Evolutionary conservation across 2,797 vertebrate species (phyloP), one percentile per base, ranked within the genome.

Genomic region (Sebastes trivittatus): DNA sequence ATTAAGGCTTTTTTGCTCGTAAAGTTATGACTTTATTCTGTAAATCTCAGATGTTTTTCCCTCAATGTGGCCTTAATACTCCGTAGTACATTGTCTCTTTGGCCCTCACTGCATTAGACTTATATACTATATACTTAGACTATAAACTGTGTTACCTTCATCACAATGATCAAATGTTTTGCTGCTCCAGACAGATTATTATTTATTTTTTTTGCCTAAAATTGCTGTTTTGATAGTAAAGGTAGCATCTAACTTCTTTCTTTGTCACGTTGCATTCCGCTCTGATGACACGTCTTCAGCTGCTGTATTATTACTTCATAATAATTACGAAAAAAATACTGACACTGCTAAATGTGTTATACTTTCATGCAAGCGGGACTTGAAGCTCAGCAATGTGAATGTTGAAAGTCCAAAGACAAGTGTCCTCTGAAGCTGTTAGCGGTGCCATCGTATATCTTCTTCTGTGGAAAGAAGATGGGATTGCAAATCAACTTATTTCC

Each of bases 151-250:
- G 36, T 38, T 13, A 38, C 0, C 36, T 38, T 38, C 36, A 38
- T 38, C 36, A 38, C 36, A 38, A 38, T 38, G 36, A 13, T 38
- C 36, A 38, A 0, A 38, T 13, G 36, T 38, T 38, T 38, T 38
- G 36, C 36, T 1, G 0, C 36, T 38, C 36, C 36, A 38, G 11
- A 38, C 36, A 38, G 0, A 13, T 38, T n/a, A n/a, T n/a, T n/a
- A n/a, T n/a, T n/a, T n/a, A n/a, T n/a, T n/a, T n/a, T n/a, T n/a
- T 27, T 27, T 13, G 36, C 36, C 36, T 38, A 5, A 5, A 13
- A 38, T 13, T 0, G 0, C 11, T 38, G 2, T 38, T 38, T 0
- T 38, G 4, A 38, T 38, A 38, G 5, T 38, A 13, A 38, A 38
- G 36, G 36, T 38, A 14, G 5, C 22, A 25, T 23, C 55, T 56